phyloP scores from a whole-genome alignment of 2,888 invertebrate species.

The Aporophyla lueneburgensis region DNA sequence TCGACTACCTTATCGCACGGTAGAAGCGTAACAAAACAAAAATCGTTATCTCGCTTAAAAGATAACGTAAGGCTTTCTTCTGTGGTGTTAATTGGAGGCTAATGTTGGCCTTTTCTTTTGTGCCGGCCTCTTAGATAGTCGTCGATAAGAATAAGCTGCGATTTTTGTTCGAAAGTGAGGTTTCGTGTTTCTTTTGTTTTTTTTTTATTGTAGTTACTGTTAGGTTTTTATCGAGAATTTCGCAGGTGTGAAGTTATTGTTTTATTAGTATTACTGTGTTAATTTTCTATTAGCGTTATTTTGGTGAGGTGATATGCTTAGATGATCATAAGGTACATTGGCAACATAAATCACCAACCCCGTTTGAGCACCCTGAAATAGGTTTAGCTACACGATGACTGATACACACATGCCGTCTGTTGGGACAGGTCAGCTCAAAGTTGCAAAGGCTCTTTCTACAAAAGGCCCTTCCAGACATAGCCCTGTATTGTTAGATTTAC shows the following conservation, averaged over 20 bases:
- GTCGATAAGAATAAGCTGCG: slow-evolving; percentile 70
- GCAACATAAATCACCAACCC: no score
- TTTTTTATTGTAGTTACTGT: slow-evolving; percentile 30
- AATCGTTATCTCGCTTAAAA: slow-evolving; percentile 76
- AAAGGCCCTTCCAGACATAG: no score
- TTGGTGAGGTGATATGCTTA: background rate
- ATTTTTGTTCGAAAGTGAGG: slow-evolving; percentile 55
- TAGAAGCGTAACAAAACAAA: slow-evolving; percentile 81
- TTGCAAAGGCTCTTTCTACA: no score
- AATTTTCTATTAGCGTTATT: slow-evolving; percentile 4
- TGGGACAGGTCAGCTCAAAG: no score
- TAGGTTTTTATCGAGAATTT: slow-evolving; percentile 38
- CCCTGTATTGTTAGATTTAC: no score
- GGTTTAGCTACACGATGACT: no score
- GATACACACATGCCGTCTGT: no score
- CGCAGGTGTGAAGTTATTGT: slow-evolving; percentile 33
- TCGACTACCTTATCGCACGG: slow-evolving; percentile 72
- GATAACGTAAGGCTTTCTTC: slow-evolving; percentile 75
- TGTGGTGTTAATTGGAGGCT: slow-evolving; percentile 83
- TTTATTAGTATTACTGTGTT: slow-evolving; percentile 25
- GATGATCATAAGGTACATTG: background rate
- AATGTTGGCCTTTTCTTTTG: slow-evolving; percentile 74
- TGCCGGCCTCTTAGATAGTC: slow-evolving; percentile 66
- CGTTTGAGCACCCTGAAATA: no score
- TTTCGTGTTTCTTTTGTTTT: slow-evolving; percentile 51